Conservation (phyloP, 2,797 vertebrate genomes). For the Eulemur albifrons region DNA sequence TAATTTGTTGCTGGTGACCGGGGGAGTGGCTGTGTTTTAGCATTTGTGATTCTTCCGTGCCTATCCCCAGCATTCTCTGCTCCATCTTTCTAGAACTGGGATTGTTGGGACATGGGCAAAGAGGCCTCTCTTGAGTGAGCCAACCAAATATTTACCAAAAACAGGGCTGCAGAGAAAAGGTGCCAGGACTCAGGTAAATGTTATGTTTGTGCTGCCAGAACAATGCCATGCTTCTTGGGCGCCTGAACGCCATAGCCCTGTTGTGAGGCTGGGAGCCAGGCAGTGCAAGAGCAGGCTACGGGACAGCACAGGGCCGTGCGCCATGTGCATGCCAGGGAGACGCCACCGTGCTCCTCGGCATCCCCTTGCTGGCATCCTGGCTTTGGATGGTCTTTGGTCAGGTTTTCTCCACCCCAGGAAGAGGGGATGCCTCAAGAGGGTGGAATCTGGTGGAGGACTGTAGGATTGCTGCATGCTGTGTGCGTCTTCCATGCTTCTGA, state of each 20-base stretch:
- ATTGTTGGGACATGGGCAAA: neutral
- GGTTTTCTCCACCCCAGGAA: neutral
- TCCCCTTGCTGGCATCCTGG: neutral
- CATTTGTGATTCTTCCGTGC: neutral
- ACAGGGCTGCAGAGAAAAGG: neutral
- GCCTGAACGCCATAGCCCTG: neutral
- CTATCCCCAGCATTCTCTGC: neutral
- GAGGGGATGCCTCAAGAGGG: neutral
- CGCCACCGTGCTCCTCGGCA: neutral
- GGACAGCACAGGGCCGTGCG: neutral
- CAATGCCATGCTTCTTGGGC: neutral
- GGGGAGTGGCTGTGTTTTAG: neutral
- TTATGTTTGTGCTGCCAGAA: conserved; percentile 11
- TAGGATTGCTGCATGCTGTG: neutral
- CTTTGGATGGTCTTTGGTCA: neutral
- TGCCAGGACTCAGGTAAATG: neutral
- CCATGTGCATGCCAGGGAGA: fast-evolving
- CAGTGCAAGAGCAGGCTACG: neutral
- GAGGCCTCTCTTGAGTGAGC: neutral
- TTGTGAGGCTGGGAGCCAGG: neutral
- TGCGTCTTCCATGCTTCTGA: neutral
- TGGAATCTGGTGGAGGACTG: neutral
- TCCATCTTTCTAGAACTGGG: neutral
- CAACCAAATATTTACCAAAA: conserved; percentile 54
- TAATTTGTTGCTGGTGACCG: neutral